phyloP scores from a whole-genome alignment of 2,797 vertebrate species.

The Clarias pachynema region DNA sequence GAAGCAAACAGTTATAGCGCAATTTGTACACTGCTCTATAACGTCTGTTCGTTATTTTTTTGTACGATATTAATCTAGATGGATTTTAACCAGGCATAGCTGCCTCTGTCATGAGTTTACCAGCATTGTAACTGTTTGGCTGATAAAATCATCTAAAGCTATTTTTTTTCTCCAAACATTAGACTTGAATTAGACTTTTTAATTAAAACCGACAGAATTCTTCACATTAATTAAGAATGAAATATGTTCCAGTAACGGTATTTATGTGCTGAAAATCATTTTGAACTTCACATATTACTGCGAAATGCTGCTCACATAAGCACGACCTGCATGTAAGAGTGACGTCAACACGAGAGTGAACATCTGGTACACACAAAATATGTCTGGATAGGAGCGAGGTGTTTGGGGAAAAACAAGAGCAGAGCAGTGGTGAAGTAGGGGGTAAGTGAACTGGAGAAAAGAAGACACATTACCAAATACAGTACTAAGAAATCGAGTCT shows the following conservation, averaged over 20 bases:
- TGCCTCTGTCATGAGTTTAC: not conserved
- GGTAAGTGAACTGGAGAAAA: not conserved
- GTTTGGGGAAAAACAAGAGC: too few species aligned
- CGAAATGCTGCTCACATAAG: too few species aligned
- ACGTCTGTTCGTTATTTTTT: not conserved
- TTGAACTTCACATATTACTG: not conserved
- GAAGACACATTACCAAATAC: not conserved
- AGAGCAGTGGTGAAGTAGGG: not conserved
- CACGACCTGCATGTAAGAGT: not conserved
- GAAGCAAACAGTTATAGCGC: not conserved
- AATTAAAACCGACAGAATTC: not conserved
- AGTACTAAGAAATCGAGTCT: not conserved
- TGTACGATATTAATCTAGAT: not conserved
- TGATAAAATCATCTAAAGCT: not conserved
- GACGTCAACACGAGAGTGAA: not conserved
- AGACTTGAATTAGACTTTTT: not conserved
- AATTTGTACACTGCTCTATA: not conserved
- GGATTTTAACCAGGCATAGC: not conserved
- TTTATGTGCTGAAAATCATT: not conserved
- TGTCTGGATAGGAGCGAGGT: not conserved
- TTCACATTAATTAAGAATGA: not conserved
- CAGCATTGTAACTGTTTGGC: not conserved
- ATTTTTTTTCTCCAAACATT: not conserved
- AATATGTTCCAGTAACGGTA: not conserved
- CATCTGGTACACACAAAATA: not conserved